These are phyloP conservation scores for Sebastes trivittatus DNA, from an alignment of 2,797 vertebrate genomes.

Conservation along the genomic window DNA sequence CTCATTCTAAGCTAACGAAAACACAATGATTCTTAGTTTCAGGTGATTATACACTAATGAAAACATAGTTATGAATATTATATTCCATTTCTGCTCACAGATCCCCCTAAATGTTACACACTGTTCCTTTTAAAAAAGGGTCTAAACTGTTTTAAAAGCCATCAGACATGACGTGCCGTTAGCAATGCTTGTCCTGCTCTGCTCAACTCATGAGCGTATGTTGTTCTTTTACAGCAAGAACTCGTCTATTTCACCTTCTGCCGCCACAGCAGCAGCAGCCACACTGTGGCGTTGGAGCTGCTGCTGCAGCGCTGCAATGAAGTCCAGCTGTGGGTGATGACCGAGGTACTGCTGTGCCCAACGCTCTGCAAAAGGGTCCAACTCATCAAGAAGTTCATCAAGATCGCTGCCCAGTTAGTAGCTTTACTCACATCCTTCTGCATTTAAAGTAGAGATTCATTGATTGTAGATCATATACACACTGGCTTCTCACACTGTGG, in stretches of 20 bases:
- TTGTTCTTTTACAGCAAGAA: constrained; percentile 89
- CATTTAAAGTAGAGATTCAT: not conserved
- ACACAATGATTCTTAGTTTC: too few species aligned
- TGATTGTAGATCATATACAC: not conserved
- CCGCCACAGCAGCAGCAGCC: constrained; percentile 85
- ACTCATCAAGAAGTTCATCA: constrained; percentile 98
- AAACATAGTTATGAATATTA: too few species aligned
- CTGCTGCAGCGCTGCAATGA: constrained; percentile 96
- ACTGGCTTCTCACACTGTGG: not conserved
- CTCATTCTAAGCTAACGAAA: too few species aligned
- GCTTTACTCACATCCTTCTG: not conserved
- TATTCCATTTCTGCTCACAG: too few species aligned
- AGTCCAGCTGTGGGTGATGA: constrained; percentile 97
- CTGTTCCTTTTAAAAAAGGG: too few species aligned
- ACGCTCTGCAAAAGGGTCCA: constrained; percentile 95
- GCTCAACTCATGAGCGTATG: not conserved
- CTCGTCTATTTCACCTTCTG: constrained; percentile 96
- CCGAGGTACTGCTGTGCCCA: constrained; percentile 92
- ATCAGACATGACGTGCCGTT: fast-evolving
- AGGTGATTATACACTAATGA: too few species aligned
- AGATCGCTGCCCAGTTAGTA: constrained; percentile 96
- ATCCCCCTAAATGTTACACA: too few species aligned
- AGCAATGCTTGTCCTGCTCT: not conserved
- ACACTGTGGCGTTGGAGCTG: constrained; percentile 89
- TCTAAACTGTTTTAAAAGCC: not conserved